These are phyloP conservation scores for Etia nguti DNA, from an alignment of 2,113 vertebrate genomes.

Conservation along the genomic window DNA sequence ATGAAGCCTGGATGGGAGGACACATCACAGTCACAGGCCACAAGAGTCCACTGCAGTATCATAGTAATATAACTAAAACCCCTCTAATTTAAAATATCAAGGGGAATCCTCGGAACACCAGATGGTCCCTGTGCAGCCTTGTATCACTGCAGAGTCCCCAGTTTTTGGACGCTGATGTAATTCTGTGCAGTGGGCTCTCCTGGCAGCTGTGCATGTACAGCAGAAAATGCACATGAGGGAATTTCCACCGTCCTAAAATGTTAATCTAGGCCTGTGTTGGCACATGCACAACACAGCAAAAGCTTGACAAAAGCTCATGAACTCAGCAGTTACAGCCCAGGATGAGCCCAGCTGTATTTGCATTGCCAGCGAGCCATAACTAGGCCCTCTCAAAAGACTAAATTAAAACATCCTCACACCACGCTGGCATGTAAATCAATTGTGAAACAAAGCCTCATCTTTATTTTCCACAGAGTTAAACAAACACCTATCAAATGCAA, in stretches of 20 bases:
- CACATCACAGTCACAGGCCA: slow-evolving; percentile 6
- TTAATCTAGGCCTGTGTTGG: neutral
- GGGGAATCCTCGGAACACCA: slow-evolving; percentile 41
- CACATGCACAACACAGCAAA: neutral
- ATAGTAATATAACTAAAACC: slow-evolving; percentile 29
- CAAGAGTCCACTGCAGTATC: slow-evolving; percentile 10
- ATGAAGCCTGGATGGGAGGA: slow-evolving; percentile 2
- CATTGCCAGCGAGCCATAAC: neutral
- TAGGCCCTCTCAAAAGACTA: neutral
- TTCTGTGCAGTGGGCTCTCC: slow-evolving; percentile 1
- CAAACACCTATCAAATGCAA: slow-evolving; percentile 35
- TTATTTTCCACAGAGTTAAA: slow-evolving; percentile 21
- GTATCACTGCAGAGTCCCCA: neutral
- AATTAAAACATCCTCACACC: slow-evolving; percentile 33
- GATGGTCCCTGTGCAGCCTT: slow-evolving; percentile 45
- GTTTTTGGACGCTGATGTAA: slow-evolving; percentile 22
- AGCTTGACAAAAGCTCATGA: neutral
- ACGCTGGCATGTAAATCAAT: slow-evolving; percentile 26
- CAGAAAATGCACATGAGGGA: slow-evolving; percentile 21
- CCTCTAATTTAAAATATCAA: slow-evolving; percentile 47
- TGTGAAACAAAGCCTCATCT: slow-evolving; percentile 24
- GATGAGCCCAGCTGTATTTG: neutral
- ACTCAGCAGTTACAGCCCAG: neutral
- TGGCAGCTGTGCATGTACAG: slow-evolving; percentile 10
- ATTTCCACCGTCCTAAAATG: slow-evolving; percentile 28